Evolutionary conservation across 2,113 vertebrate genomes (phyloP).

Genomic region (Phylloscopus trochilus): DNA sequence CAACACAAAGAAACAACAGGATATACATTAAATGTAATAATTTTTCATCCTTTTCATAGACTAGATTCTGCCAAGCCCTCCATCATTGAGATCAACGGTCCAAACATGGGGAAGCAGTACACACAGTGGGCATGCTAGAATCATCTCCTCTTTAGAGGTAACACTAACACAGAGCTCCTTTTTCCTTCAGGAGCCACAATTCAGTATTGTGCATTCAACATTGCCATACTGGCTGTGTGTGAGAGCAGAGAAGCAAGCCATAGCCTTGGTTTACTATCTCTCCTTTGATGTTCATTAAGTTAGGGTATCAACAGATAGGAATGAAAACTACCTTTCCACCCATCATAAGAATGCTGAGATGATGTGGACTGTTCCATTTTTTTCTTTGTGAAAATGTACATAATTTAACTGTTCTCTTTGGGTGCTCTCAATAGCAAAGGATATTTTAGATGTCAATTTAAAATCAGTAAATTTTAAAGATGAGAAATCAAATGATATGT

Average conservation of each 20-base stretch:
- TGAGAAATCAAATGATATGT: not conserved
- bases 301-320: not conserved
- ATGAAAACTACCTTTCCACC: not conserved
- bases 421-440: not conserved
- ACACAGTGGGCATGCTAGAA: not conserved
- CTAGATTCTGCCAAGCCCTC: not conserved
- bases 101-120: not conserved
- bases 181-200: not conserved
- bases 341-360: not conserved
- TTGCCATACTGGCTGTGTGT: not conserved
- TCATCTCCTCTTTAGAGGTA: not conserved
- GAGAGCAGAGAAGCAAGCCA: not conserved
- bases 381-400: not conserved
- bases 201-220: not conserved
- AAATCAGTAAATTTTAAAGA: slow-evolving; percentile 4
- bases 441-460: not conserved
- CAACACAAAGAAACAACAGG: not conserved
- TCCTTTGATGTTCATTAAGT: not conserved
- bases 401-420: not conserved
- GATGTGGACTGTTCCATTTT: not conserved
- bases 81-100: not conserved
- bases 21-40: not conserved
- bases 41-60: not conserved
- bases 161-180: not conserved
- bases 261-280: not conserved